These are phyloP conservation scores for Drosophila eugracilis DNA, from an alignment of 1,140 invertebrate genomes.

Conservation along the genomic window DNA sequence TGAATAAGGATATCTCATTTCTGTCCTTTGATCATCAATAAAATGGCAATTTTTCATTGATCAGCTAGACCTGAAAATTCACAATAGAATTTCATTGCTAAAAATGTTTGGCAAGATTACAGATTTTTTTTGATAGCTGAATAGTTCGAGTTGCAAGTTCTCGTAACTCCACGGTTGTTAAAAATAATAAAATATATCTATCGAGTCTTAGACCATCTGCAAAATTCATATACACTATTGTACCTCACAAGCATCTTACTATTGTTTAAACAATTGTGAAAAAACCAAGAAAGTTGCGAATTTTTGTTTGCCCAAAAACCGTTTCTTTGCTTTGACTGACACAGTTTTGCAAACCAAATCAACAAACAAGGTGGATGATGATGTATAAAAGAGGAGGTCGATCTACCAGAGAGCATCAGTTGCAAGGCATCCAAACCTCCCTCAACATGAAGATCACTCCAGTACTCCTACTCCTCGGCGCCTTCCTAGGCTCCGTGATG, in stretches of 20 bases:
- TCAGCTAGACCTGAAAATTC: background rate
- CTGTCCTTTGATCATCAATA: background rate
- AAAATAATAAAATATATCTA: too few relatives aligned
- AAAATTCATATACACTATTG: too few relatives aligned
- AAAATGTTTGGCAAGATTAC: too few relatives aligned
- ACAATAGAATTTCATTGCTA: background rate
- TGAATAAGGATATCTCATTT: slow-evolving; percentile 5
- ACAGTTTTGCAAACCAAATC: background rate
- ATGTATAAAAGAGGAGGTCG: background rate
- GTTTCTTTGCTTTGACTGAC: background rate
- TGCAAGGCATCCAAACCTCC: background rate
- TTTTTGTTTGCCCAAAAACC: slow-evolving; percentile 6
- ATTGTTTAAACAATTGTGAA: slow-evolving; percentile 7
- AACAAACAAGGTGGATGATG: background rate
- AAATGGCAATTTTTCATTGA: background rate
- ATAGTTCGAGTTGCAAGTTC: too few relatives aligned
- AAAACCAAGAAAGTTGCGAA: slow-evolving; percentile 5
- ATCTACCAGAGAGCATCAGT: slow-evolving; percentile 2
- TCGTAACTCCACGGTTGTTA: too few relatives aligned
- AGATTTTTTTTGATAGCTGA: too few relatives aligned
- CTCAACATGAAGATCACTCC: slow-evolving; percentile 7
- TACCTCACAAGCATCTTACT: background rate
- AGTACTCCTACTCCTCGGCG: background rate
- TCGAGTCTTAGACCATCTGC: too few relatives aligned
- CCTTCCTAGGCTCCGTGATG: background rate